Conservation (phyloP, 2,113 vertebrate genomes). For the Paradisaea rubra region DNA sequence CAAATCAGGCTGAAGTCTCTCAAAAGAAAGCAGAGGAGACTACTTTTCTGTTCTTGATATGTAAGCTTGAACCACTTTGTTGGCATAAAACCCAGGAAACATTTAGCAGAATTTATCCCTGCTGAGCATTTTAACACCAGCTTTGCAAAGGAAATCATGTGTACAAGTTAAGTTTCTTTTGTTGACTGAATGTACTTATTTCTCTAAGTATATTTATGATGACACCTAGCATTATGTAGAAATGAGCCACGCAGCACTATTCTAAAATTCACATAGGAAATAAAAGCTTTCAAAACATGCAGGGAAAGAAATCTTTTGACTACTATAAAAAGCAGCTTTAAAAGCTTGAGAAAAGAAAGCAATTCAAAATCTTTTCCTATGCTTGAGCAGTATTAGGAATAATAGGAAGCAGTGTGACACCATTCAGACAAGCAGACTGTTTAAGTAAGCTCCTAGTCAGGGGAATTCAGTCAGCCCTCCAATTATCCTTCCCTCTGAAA, state of each 20-base stretch:
- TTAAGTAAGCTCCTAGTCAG: neutral
- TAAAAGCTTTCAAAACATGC: neutral
- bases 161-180: neutral
- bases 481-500: neutral
- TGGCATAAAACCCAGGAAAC: neutral
- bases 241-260: fast-evolving
- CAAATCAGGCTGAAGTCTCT: neutral
- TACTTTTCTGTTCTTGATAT: neutral
- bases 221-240: neutral
- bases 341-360: neutral
- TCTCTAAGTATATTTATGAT: neutral
- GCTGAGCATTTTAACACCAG: neutral
- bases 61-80: neutral
- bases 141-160: neutral
- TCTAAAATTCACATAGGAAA: neutral
- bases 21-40: neutral
- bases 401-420: neutral
- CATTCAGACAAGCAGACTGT: neutral
- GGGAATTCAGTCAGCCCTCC: neutral
- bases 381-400: neutral
- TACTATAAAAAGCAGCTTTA: neutral
- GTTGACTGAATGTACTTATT: neutral
- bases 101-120: neutral
- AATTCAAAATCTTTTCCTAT: neutral
- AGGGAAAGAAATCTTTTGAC: neutral